Base-by-base conservation (phyloP, 2,797 vertebrate genomes). In the Coranthus polyacanthus region DNA sequence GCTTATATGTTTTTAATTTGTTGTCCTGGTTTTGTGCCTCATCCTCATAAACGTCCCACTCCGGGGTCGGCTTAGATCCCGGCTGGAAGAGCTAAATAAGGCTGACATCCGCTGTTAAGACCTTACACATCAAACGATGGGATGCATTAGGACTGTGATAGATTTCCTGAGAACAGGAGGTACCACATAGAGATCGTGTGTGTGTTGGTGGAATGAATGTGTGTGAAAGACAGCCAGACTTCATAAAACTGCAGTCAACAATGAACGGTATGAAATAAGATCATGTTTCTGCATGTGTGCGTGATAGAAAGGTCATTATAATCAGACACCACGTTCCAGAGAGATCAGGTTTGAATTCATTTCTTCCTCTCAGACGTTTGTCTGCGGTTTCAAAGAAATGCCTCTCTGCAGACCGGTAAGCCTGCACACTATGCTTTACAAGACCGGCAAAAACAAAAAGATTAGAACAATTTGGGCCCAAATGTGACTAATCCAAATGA, bases 401-500 rank as follows among this genome's bases (percentile, higher is more conserved):
- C 37, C 39, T 61, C 57, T 76, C 69, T 79, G 57, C 32, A 52
- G 61, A 55, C 6, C 5, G 37, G 16, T 83, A 80, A 88, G 55
- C 67, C 52, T 70, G 72, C 34, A 45, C 36, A 41, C 32, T 56
- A 54, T 47, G 61, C 55, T 75, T 75, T 54, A 54, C 22, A 26
- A 52, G 34, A 4, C 12, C 63, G 46, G 54, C 55, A 73, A 59
- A 69, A 86, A 74, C 53, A 79, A 72, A 71, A 37, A 74, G 59
- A 77, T 66, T 76, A n/a, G n/a, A 69, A 57, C 51, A 82, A 52
- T 74, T 75, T 71, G 63, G 26, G 50, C 22, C 41, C 29, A 70
- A 78, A 84, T 66, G 69, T 52, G 56, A 79, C 84, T 86, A 78
- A 72, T 63, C 36, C 39, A 34, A 78, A 75, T 0, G 16, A 47